phyloP scores from a whole-genome alignment of 2,888 invertebrate genomes.

The Ellobium chinense region DNA sequence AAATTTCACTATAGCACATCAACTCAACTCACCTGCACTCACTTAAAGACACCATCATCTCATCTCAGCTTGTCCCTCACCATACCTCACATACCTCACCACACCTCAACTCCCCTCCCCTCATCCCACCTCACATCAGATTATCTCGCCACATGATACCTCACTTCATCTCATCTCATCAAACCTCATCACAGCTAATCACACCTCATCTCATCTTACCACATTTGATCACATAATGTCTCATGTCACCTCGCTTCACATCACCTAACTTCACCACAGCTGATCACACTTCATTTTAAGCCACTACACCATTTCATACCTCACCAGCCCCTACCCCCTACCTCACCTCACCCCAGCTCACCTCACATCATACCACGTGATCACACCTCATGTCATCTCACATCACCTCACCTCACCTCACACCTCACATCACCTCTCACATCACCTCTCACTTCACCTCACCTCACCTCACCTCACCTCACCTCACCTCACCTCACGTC shows the following conservation, averaged over 20 bases:
- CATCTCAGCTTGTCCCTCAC: too few species aligned
- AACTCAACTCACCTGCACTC: too few species aligned
- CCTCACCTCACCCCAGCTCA: not conserved
- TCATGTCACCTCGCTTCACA: not conserved
- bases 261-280: not conserved
- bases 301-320: not conserved
- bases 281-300: not conserved
- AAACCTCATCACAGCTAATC: not conserved
- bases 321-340: not conserved
- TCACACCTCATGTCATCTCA: not conserved
- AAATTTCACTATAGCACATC: too few species aligned
- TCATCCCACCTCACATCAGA: slow-evolving; percentile 8
- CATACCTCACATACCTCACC: too few species aligned
- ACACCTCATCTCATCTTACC: not conserved
- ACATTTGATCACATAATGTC: not conserved
- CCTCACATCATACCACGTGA: not conserved
- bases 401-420: not conserved
- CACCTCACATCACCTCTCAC: too few species aligned
- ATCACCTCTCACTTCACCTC: not conserved
- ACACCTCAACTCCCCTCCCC: too few species aligned
- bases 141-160: not conserved
- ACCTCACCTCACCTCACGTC: not conserved
- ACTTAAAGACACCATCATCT: too few species aligned
- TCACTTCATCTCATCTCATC: not conserved
- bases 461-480: not conserved